Evolutionary conservation across 2,113 vertebrate genomes (phyloP).

Genomic region (Rhadina sibilatrix): DNA sequence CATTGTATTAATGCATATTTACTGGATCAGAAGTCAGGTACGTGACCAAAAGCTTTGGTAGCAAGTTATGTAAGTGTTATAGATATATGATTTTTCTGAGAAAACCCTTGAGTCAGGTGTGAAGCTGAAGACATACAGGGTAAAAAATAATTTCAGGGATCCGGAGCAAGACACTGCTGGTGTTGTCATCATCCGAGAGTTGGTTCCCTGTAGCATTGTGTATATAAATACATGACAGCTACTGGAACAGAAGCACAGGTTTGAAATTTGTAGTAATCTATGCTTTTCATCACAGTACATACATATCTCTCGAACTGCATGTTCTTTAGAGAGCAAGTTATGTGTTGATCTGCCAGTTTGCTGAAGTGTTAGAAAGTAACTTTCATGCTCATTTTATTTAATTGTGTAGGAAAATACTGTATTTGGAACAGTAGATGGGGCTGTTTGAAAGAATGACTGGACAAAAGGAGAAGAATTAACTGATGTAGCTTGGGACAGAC

Average conservation of each 20-base stretch:
- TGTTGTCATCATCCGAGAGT: neutral
- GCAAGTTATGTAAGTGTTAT: neutral
- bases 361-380: neutral
- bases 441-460: neutral
- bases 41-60: neutral
- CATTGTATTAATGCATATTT: constrained; percentile 67
- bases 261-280: neutral
- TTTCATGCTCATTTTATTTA: neutral
- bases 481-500: neutral
- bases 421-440: neutral
- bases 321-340: neutral
- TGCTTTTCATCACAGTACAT: neutral
- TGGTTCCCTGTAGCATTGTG: neutral
- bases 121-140: fast-evolving
- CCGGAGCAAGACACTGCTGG: neutral
- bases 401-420: neutral
- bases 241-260: neutral
- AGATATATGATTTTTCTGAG: neutral
- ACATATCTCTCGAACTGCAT: neutral
- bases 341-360: neutral
- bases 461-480: neutral
- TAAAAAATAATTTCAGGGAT: neutral
- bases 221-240: neutral
- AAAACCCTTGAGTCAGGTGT: neutral
- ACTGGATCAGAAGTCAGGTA: constrained; percentile 86